Evolutionary conservation across 2,888 invertebrate species (phyloP).

Genomic region (Microctonus brassicae): DNA sequence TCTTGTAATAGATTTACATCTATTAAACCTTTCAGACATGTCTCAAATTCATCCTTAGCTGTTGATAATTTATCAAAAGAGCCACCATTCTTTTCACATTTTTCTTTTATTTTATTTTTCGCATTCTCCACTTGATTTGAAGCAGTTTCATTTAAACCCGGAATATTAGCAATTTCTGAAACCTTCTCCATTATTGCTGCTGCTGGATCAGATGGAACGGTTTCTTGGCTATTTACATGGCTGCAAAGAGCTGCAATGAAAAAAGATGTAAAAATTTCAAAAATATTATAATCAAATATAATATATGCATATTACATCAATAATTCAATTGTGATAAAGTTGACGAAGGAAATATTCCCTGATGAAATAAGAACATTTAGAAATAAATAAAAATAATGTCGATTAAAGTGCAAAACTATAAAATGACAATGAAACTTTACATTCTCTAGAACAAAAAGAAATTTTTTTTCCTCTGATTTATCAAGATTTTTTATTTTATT

Average conservation of each 20-base stretch:
- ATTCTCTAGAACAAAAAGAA: too few species aligned
- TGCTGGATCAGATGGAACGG: slow-evolving; percentile 39
- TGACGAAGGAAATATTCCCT: too few species aligned
- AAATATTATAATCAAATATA: background rate
- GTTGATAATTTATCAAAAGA: slow-evolving; percentile 72
- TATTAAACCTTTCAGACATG: slow-evolving; percentile 75
- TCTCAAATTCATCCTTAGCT: slow-evolving; percentile 67
- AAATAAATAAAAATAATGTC: too few species aligned
- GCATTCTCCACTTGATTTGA: slow-evolving; percentile 69
- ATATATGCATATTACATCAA: too few species aligned
- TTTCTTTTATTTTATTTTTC: slow-evolving; percentile 73
- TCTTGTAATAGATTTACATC: slow-evolving; percentile 73
- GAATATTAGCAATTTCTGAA: slow-evolving; percentile 40
- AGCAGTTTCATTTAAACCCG: slow-evolving; percentile 56
- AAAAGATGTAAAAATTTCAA: background rate
- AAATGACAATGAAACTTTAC: too few species aligned
- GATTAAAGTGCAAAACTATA: too few species aligned
- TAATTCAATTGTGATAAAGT: too few species aligned
- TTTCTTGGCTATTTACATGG: slow-evolving; percentile 34
- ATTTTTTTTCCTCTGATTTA: too few species aligned
- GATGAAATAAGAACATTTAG: too few species aligned
- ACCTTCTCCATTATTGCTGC: slow-evolving; percentile 46
- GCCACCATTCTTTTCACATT: slow-evolving; percentile 76
- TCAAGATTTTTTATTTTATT: too few species aligned
- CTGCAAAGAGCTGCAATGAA: slow-evolving; percentile 35